Evolutionary conservation across 2,113 vertebrate genomes (phyloP).

Genomic region (Chaenocephalus aceratus): DNA sequence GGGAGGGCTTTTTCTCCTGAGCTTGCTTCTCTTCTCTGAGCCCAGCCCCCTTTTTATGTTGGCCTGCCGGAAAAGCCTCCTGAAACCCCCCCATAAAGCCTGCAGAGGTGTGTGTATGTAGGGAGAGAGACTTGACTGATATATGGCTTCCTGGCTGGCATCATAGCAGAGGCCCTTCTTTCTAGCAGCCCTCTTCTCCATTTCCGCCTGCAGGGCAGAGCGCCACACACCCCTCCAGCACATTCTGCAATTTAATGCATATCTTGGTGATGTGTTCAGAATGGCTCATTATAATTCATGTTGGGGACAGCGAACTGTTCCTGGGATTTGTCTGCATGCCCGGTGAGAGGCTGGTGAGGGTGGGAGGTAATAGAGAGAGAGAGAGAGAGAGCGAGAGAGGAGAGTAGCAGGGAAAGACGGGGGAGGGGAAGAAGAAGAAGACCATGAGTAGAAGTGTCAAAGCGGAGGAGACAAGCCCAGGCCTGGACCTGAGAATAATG

Average conservation of each 20-base stretch:
- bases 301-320: constrained; percentile 34
- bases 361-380: constrained; percentile 17
- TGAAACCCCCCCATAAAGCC: constrained; percentile 76
- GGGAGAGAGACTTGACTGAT: constrained; percentile 74
- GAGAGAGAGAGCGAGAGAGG: constrained; percentile 22
- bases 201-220: constrained; percentile 53
- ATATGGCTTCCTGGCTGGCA: constrained; percentile 82
- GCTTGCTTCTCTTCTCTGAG: constrained; percentile 64
- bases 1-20: constrained; percentile 51
- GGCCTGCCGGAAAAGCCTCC: constrained; percentile 73
- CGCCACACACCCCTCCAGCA: constrained; percentile 33
- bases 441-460: constrained; percentile 71
- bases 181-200: constrained; percentile 52
- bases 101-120: constrained; percentile 71
- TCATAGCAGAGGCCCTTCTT: constrained; percentile 68
- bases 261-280: constrained; percentile 60
- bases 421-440: constrained; percentile 62
- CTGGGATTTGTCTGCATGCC: constrained; percentile 50
- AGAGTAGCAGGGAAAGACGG: constrained; percentile 50
- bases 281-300: constrained; percentile 54
- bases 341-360: constrained; percentile 53
- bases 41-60: constrained; percentile 80
- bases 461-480: constrained; percentile 76
- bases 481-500: constrained; percentile 72
- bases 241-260: constrained; percentile 49